Conservation (phyloP, 2,797 vertebrate genomes). For the Benthosema pterotum region DNA sequence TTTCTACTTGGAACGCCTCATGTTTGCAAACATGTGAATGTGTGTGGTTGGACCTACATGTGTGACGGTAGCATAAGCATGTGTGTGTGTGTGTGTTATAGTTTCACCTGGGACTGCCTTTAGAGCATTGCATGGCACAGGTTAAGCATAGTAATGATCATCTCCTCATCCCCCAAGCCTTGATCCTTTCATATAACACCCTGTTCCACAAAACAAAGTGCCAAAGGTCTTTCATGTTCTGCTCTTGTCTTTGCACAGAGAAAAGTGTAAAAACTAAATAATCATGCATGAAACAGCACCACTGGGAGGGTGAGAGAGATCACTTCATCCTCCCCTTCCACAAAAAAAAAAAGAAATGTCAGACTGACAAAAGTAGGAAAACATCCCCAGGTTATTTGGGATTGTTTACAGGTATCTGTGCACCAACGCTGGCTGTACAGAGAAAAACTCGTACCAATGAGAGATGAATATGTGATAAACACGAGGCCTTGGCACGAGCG, state of each 20-base stretch:
- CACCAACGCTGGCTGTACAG: conserved; percentile 39
- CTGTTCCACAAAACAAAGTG: conserved; percentile 64
- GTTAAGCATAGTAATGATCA: conserved; percentile 74
- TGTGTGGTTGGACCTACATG: neutral
- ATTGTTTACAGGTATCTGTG: conserved; percentile 72
- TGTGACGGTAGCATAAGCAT: conserved; percentile 2
- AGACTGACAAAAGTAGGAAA: conserved; percentile 57
- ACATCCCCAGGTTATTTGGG: conserved; percentile 76
- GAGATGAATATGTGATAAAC: conserved; percentile 64
- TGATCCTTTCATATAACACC: conserved; percentile 69
- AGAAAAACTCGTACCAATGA: conserved; percentile 57
- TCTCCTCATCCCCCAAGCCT: conserved; percentile 68
- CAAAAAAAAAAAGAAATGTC: conserved; percentile 68
- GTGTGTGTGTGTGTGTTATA: conserved; percentile 24
- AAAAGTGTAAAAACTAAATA: conserved; percentile 78
- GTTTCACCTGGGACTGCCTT: conserved; percentile 57
- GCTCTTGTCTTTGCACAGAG: conserved; percentile 70
- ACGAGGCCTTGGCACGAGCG: conserved; percentile 57
- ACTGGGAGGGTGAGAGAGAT: conserved; percentile 66
- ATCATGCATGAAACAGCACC: conserved; percentile 78
- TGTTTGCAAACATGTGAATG: neutral
- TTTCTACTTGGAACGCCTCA: too few relatives aligned
- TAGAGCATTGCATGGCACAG: conserved; percentile 63
- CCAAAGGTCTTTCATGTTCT: conserved; percentile 78
- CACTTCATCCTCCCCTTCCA: conserved; percentile 65